Base-by-base conservation (phyloP, 2,113 vertebrate species). In the Bufo gargarizans region DNA sequence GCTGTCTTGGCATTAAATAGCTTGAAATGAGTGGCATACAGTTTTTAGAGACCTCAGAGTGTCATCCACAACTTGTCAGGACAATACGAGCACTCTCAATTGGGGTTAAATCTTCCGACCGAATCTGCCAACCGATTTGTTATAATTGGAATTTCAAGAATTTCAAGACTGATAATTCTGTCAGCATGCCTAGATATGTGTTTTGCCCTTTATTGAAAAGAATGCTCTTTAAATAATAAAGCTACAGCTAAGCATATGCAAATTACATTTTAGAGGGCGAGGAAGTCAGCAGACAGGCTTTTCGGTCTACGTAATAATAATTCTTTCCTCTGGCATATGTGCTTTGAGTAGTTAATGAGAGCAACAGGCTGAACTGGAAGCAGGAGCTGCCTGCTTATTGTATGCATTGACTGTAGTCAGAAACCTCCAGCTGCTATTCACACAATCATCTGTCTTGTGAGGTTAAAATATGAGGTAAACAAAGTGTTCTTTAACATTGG, bases 301-400 rank as follows among this genome's bases (percentile, higher is more conserved):
- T 45, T 53, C 77, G 69, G 59, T 59, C 85, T 79, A 19, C 55
- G 77, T 56, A 80, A 71, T 80, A 87, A 71, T 19, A 43, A 71
- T 80, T 87, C 45, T 61, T 80, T 80, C 86, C 63, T 81, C 74
- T 78, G 74, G 61, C 74, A 86, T 65, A 79, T 78, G 55, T 59
- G 55, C 84, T 86, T 7, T 61, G 55, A 76, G 74, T 49, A 63
- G 4, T 47, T 50, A 86, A 78, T 65, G 69, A 58, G 16, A 72
- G 69, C 83, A 71, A 80, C 76, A 81, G 47, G 63, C 59, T 71
- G 63, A 80, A 47, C 8, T 58, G 33, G 55, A 47, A 13, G 43
- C 49, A 13, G 20, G 59, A 43, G 45, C 59, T 49, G 85, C 76
- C 77, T 11, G 14, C n/a, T 86, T 86, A 49, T 80, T 86, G 45